These are phyloP conservation scores for Ceriagrion tenellum DNA, from an alignment of 2,888 invertebrate species.

Conservation along the genomic window DNA sequence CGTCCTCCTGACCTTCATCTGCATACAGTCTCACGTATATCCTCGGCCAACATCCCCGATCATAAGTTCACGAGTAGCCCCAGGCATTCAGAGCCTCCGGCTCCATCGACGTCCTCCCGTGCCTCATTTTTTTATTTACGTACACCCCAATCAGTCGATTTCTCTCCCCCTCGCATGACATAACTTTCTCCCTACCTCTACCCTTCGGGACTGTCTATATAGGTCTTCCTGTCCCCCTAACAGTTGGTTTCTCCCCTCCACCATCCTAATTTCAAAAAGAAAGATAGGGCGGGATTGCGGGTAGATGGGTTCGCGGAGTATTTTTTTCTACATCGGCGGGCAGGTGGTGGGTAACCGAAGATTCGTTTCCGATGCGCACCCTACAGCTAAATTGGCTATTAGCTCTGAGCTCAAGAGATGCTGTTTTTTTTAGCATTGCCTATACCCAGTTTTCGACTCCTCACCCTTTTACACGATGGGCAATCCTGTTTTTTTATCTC, in stretches of 20 bases:
- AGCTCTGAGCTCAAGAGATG: background rate
- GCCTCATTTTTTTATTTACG: background rate
- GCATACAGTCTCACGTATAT: background rate
- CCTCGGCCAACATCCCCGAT: background rate
- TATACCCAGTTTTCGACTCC: background rate
- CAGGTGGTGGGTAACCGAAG: conserved; percentile 51
- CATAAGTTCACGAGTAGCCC: background rate
- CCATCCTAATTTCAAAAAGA: background rate
- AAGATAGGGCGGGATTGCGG: background rate
- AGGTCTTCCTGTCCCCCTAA: background rate
- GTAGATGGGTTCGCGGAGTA: background rate
- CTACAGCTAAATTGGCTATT: conserved; percentile 46
- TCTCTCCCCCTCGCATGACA: background rate
- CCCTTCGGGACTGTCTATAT: background rate
- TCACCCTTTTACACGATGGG: conserved; percentile 1
- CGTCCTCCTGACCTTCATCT: background rate
- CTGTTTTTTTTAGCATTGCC: background rate
- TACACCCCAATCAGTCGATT: background rate
- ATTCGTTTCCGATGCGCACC: conserved; percentile 48
- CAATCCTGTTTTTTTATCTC: conserved; percentile 1
- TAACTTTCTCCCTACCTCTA: background rate
- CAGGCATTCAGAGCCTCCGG: background rate
- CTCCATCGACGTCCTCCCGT: background rate
- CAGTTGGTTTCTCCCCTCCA: background rate
- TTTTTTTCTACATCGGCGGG: background rate